Base-by-base conservation (phyloP, 2,888 invertebrate genomes). In the Heliconius cydno region DNA sequence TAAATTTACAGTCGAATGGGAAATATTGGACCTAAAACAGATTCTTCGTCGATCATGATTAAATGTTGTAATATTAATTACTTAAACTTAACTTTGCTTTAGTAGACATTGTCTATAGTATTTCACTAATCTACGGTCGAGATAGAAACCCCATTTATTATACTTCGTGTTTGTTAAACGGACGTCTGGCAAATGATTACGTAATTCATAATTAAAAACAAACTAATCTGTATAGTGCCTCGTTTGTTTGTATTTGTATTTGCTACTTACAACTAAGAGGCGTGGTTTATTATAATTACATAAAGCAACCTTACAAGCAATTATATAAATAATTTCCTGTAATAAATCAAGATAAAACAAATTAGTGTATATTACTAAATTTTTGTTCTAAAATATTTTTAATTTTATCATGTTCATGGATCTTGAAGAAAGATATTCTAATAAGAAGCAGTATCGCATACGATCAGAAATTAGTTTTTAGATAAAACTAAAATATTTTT, bases 171-270 rank as follows among this genome's bases (percentile, higher is more conserved):
- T 73, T 73, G 78, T 66, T 73, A 66, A 65, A 78, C 72, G 30
- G 76, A 52, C 74, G 78, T 76, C 60, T 70, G 73, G 73, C 60
- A 67, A 68, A 76, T 65, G 67, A 65, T 80, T 79, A 78, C 77
- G 77, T 65, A 82, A 82, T 70, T 76, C 65, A 72, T 79, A 81
- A 82, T 82, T 81, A 82, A 81, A 76, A 82, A 76, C 76, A 81
- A 81, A 78, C 52, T 52, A 78, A 82, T 81, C 81, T 78, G 65
- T 74, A 81, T 79, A 81, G 76, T 67, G 74, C 65, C 66, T 78
- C 63, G 67, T 76, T 77, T 76, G 68, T 78, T 79, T 77, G 25
- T 79, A 72, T 75, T 38, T 79, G 25, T 77, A 72, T 72, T 38
- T 77, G 71, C 77, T 81, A 79, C 77, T 79, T 78, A 77, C 60